A percentile compares a stretch with the other conserved stretches of the same genome.
These are phyloP conservation scores for Hydropsyche betteni DNA, from an alignment of 2,888 invertebrate genomes.

Conservation along the genomic window DNA sequence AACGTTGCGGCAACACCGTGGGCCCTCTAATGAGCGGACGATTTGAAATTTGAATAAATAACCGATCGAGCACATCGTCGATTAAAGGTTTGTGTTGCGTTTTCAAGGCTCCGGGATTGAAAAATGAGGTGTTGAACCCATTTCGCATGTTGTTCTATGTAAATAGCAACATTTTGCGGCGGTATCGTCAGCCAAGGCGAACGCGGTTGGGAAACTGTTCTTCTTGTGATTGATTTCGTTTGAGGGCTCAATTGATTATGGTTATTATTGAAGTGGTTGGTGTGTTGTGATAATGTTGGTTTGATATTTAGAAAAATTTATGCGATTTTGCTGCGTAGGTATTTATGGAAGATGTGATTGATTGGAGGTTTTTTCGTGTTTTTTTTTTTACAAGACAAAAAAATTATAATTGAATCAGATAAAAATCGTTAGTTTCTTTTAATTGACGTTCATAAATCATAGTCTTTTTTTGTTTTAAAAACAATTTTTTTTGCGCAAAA, in stretches of 20 bases:
- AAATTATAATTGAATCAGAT: too few relatives aligned
- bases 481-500: too few relatives aligned
- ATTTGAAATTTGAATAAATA: slow-evolving; percentile 41
- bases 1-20: slow-evolving; percentile 31
- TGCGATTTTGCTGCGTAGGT: too few relatives aligned
- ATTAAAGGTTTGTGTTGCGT: slow-evolving; percentile 42
- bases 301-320: too few relatives aligned
- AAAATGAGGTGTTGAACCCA: background rate
- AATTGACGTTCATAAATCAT: too few relatives aligned
- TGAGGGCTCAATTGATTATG: background rate
- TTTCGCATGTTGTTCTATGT: slow-evolving; percentile 35
- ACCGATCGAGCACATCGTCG: background rate
- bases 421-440: too few relatives aligned
- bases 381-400: too few relatives aligned
- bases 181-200: slow-evolving; percentile 46
- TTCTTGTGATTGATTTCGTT: slow-evolving; percentile 1
- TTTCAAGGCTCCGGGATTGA: slow-evolving; percentile 44
- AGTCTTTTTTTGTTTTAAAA: too few relatives aligned
- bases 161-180: slow-evolving; percentile 45
- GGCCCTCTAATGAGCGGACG: slow-evolving; percentile 44
- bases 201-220: slow-evolving; percentile 23
- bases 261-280: too few relatives aligned
- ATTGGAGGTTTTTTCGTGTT: too few relatives aligned
- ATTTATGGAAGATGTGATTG: too few relatives aligned
- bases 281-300: background rate